Evolutionary conservation across 2,113 vertebrate species (phyloP).

Genomic region (Anthoscopus minutus): DNA sequence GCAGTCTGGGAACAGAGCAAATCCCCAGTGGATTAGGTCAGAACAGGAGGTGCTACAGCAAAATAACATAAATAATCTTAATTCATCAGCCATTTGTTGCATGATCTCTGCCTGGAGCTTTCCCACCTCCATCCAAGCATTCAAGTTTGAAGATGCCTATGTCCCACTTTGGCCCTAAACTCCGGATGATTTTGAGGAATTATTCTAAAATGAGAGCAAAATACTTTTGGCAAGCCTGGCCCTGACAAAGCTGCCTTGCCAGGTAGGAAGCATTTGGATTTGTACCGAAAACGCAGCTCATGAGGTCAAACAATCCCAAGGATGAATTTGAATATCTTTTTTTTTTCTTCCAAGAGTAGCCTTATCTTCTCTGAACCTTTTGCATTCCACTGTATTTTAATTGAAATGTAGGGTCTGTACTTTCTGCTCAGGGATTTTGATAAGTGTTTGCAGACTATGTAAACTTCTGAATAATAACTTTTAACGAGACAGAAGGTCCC

Average conservation of each 20-base stretch:
- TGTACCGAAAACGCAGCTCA: slow-evolving; percentile 24
- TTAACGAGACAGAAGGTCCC: slow-evolving; percentile 62
- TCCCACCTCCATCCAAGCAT: background rate
- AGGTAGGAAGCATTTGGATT: background rate
- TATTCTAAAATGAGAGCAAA: background rate
- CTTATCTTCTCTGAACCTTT: slow-evolving; percentile 70
- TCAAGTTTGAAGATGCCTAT: background rate
- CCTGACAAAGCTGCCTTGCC: background rate
- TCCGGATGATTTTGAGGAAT: background rate
- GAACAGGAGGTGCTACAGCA: background rate
- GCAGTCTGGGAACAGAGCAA: background rate
- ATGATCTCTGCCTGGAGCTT: background rate
- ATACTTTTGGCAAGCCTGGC: background rate
- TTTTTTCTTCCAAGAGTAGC: slow-evolving; percentile 7
- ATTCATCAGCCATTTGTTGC: background rate
- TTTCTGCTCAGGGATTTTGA: slow-evolving; percentile 77
- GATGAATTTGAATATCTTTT: slow-evolving; percentile 56
- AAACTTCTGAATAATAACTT: slow-evolving; percentile 79
- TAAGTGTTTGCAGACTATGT: slow-evolving; percentile 75
- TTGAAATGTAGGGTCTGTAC: slow-evolving; percentile 78
- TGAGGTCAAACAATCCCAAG: slow-evolving; percentile 44
- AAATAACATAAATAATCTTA: background rate
- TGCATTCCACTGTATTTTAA: slow-evolving; percentile 73
- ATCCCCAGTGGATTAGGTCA: background rate
- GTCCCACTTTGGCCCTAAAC: background rate